Conservation (phyloP, 2,113 vertebrate genomes). For the Tor tambroides region DNA sequence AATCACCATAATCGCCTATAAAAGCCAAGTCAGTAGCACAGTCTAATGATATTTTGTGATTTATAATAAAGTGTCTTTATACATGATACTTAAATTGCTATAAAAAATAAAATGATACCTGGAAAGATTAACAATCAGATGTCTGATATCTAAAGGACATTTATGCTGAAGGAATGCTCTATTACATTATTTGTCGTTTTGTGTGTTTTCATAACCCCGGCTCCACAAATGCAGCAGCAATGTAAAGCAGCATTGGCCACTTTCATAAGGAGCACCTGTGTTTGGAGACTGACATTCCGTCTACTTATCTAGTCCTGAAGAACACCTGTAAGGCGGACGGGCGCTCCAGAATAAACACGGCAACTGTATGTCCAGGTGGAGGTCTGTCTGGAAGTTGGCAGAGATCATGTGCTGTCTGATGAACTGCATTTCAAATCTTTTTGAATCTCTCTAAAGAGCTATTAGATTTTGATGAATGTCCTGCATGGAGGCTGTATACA, state of each 20-base stretch:
- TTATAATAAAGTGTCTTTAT: conserved; percentile 14
- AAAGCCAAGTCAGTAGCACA: neutral
- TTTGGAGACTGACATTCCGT: conserved; percentile 79
- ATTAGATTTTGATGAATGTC: conserved; percentile 38
- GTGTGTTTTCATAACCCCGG: conserved; percentile 61
- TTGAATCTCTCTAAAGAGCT: conserved; percentile 29
- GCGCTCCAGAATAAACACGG: conserved; percentile 71
- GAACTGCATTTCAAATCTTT: conserved; percentile 13
- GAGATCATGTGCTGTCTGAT: conserved; percentile 1
- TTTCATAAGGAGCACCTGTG: conserved; percentile 81
- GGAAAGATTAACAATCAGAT: conserved; percentile 59
- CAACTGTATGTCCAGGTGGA: conserved; percentile 64
- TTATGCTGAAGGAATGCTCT: conserved; percentile 64
- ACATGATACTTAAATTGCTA: neutral
- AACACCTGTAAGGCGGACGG: conserved; percentile 68
- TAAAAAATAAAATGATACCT: conserved; percentile 41
- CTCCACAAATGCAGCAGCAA: conserved; percentile 73
- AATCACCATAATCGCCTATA: neutral
- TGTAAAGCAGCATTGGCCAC: conserved; percentile 68
- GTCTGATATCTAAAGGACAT: conserved; percentile 61
- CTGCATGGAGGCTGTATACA: neutral
- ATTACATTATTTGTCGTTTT: conserved; percentile 71
- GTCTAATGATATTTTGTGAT: conserved; percentile 10
- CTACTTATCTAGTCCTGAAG: conserved; percentile 70
- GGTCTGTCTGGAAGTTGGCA: conserved; percentile 46